A percentile compares a stretch with the other conserved stretches of the same genome.
These are phyloP conservation scores for Sinotaia quadrata DNA, from an alignment of 2,888 invertebrate species.

Conservation along the genomic window DNA sequence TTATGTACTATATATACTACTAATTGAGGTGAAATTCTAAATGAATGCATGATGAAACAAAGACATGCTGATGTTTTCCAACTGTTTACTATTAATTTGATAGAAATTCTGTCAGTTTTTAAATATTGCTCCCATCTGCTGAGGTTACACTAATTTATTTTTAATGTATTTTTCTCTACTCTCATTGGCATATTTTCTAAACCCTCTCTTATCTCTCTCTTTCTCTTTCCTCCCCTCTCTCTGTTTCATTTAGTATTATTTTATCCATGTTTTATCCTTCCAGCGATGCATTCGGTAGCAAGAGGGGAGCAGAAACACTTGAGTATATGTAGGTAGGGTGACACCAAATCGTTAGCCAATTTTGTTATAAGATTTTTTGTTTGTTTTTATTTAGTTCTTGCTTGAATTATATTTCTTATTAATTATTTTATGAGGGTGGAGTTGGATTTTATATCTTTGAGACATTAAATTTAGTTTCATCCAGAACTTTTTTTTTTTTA, in stretches of 20 bases:
- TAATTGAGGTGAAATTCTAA: no score
- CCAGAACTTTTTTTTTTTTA: neutral
- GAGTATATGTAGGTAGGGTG: neutral
- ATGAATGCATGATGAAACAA: no score
- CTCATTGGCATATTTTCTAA: neutral
- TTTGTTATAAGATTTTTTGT: constrained; percentile 2
- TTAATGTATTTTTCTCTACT: neutral
- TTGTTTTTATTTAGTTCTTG: neutral
- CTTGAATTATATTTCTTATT: neutral
- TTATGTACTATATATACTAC: no score
- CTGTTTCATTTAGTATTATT: no score
- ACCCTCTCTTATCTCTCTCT: neutral
- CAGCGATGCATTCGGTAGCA: constrained; percentile 36
- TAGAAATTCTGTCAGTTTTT: no score
- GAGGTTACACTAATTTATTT: no score
- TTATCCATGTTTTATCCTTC: constrained; percentile 29
- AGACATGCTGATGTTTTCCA: no score
- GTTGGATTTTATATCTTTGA: neutral
- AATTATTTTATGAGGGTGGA: constrained; percentile 8
- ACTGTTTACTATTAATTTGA: no score
- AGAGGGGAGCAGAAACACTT: constrained; percentile 4
- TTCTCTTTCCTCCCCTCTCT: neutral
- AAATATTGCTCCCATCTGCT: no score
- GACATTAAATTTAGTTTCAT: neutral
- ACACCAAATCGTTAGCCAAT: no score